phyloP scores from a whole-genome alignment of 2,888 invertebrate genomes.

The Drosophila prostipennis region DNA sequence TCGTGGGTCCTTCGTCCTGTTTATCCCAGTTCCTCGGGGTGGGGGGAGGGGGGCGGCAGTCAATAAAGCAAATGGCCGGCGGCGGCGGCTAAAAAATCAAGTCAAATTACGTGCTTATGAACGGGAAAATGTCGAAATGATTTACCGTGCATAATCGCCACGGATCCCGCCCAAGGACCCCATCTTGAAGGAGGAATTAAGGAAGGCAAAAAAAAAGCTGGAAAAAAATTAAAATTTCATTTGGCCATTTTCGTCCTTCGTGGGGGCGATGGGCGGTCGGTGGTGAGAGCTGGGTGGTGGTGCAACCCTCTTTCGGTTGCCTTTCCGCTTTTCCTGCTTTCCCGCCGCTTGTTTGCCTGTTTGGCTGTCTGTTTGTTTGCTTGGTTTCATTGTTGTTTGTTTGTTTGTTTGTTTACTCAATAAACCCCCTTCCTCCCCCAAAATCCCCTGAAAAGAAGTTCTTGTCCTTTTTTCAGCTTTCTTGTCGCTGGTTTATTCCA shows the following conservation, averaged over 20 bases:
- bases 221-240: slow-evolving; percentile 71
- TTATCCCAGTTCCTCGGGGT: slow-evolving; percentile 43
- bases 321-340: slow-evolving; percentile 6
- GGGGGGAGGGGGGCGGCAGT: slow-evolving; percentile 46
- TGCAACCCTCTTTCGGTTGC: slow-evolving; percentile 11
- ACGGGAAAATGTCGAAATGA: slow-evolving; percentile 81
- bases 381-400: slow-evolving; percentile 78
- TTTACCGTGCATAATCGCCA: slow-evolving; percentile 81
- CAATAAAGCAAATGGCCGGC: slow-evolving; percentile 69
- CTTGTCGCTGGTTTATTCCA: slow-evolving; percentile 33
- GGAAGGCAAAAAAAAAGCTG: slow-evolving; percentile 23
- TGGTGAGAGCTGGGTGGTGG: slow-evolving; percentile 2
- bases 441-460: slow-evolving; percentile 42
- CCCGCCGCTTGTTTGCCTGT: slow-evolving; percentile 55
- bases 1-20: slow-evolving; percentile 46
- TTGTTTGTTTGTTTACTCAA: slow-evolving; percentile 71
- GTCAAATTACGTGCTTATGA: slow-evolving; percentile 82
- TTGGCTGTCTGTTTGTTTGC: slow-evolving; percentile 72
- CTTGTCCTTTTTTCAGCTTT: slow-evolving; percentile 49
- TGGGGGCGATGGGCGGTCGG: not conserved
- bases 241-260: slow-evolving; percentile 40
- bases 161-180: slow-evolving; percentile 43
- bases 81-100: slow-evolving; percentile 61
- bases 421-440: slow-evolving; percentile 38
- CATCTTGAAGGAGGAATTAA: slow-evolving; percentile 51